A percentile compares a stretch with the other conserved stretches of the same genome.
Conservation (phyloP, 2,797 vertebrate genomes). For the Anguilla marmorata region DNA sequence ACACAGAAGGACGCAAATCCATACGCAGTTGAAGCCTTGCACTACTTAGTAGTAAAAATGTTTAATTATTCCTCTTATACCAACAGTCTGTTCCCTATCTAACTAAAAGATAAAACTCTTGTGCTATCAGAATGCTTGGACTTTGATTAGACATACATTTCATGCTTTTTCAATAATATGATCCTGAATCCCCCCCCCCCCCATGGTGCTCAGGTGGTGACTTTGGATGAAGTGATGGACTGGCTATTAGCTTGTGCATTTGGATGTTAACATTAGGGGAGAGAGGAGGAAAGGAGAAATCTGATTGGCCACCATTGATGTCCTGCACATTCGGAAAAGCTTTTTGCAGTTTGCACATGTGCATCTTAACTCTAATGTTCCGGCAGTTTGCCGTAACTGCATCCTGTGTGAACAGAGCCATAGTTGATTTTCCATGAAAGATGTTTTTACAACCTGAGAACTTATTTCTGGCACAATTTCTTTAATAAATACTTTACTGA, state of each 20-base stretch:
- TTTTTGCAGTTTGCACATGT: no score
- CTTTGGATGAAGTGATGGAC: neutral
- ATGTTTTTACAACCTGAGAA: no score
- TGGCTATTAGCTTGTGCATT: neutral
- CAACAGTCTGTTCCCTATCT: neutral
- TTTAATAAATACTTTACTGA: no score
- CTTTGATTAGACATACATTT: neutral
- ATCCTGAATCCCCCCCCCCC: neutral
- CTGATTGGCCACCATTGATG: no score
- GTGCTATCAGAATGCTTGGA: neutral
- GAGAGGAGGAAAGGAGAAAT: neutral
- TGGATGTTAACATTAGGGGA: neutral
- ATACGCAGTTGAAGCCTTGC: neutral
- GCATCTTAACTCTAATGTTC: no score
- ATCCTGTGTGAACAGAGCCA: no score
- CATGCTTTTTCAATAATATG: neutral
- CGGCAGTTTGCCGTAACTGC: no score
- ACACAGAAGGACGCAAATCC: neutral
- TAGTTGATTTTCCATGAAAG: no score
- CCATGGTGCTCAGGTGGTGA: neutral
- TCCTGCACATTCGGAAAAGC: no score
- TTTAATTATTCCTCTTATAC: neutral
- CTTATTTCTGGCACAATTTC: no score
- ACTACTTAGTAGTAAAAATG: neutral
- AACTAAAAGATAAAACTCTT: neutral